Conservation (phyloP, 2,888 invertebrate species). For the Agonopterix subpropinquella region DNA sequence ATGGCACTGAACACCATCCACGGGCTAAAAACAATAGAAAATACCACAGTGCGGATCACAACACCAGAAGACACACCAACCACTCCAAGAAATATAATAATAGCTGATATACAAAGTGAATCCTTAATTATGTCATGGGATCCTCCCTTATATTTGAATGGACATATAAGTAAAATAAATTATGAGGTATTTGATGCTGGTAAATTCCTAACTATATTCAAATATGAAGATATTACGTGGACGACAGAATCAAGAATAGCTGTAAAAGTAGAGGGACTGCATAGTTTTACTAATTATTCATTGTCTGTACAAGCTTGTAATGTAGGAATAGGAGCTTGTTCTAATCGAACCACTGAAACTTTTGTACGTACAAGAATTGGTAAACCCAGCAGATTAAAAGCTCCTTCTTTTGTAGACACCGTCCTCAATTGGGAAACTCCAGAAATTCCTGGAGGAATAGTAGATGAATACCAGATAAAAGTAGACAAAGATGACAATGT, state of each 20-base stretch:
- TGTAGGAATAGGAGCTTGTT: conserved; percentile 75
- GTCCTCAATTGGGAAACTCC: conserved; percentile 71
- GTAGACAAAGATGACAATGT: conserved; percentile 43
- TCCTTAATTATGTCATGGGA: conserved; percentile 80
- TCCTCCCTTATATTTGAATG: conserved; percentile 83
- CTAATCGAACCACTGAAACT: conserved; percentile 67
- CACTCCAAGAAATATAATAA: conserved; percentile 75
- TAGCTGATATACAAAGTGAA: conserved; percentile 77
- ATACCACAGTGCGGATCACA: conserved; percentile 77
- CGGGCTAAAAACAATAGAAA: conserved; percentile 54
- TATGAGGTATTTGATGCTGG: conserved; percentile 77
- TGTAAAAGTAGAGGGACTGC: conserved; percentile 51
- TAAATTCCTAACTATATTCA: conserved; percentile 23
- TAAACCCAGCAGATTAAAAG: conserved; percentile 58
- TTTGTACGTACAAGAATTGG: conserved; percentile 78
- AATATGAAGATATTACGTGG: conserved; percentile 22
- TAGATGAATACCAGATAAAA: conserved; percentile 76
- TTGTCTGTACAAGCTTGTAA: conserved; percentile 84
- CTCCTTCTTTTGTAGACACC: conserved; percentile 40
- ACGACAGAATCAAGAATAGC: conserved; percentile 35
- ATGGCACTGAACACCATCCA: conserved; percentile 76
- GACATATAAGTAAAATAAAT: conserved; percentile 70
- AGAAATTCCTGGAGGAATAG: conserved; percentile 62
- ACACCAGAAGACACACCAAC: conserved; percentile 82
- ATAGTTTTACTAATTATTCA: conserved; percentile 80